A percentile compares a stretch with the other conserved stretches of the same genome.
Conservation (phyloP, 2,113 vertebrate genomes). For the Neoarius graeffei region DNA sequence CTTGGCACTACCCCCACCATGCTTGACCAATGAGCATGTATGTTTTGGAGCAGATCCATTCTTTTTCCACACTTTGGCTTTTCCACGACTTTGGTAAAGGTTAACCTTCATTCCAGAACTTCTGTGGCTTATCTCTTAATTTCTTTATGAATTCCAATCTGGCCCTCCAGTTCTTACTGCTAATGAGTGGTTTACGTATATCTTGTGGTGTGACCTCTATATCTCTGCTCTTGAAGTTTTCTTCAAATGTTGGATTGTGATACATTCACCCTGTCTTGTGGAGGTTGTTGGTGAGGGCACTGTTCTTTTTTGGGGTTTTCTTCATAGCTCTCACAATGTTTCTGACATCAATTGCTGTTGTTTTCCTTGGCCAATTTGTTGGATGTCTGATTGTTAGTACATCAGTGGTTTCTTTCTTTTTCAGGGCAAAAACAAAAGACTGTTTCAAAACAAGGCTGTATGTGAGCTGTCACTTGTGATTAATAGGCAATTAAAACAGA, state of each 20-base stretch:
- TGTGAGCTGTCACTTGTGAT: not conserved
- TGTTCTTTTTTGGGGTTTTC: too few species aligned
- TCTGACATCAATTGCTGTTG: not conserved
- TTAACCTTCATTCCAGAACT: too few species aligned
- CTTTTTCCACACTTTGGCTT: too few species aligned
- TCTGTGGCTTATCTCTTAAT: too few species aligned
- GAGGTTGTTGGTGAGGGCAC: not conserved
- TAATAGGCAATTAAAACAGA: not conserved
- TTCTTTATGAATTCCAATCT: too few species aligned
- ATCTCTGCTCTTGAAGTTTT: not conserved
- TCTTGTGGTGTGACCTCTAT: too few species aligned
- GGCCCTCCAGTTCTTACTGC: too few species aligned
- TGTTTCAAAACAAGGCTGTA: not conserved
- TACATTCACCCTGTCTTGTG: too few species aligned
- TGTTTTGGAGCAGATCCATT: too few species aligned
- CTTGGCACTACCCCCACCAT: not conserved
- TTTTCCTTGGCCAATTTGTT: not conserved
- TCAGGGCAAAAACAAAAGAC: not conserved
- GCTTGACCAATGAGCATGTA: too few species aligned
- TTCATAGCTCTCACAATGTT: not conserved
- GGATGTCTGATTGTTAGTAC: not conserved
- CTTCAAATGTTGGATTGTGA: not conserved
- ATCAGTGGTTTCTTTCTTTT: not conserved
- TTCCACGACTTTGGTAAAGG: too few species aligned
- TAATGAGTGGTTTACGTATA: too few species aligned